A percentile compares a stretch with the other conserved stretches of the same genome.
Evolutionary conservation across 2,888 invertebrate species (phyloP).

Genomic region (Drosophila phalerata): DNA sequence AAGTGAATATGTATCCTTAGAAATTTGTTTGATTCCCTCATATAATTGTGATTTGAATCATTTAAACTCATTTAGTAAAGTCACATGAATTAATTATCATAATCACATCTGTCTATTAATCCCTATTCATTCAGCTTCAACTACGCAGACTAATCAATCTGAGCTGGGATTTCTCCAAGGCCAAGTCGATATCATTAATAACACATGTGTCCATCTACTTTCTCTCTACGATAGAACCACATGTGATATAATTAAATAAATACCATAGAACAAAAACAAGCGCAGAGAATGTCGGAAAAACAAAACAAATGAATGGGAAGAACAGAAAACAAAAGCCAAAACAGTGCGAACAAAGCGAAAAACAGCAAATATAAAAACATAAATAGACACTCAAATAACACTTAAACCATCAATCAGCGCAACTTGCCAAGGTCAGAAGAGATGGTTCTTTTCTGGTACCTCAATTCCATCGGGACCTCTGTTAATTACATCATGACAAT

Average conservation of each 20-base stretch:
- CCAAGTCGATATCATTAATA: slow-evolving; percentile 67
- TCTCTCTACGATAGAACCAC: slow-evolving; percentile 9
- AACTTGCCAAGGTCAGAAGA: slow-evolving; percentile 62
- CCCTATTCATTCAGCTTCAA: slow-evolving; percentile 18
- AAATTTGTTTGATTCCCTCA: background rate
- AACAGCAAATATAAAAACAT: slow-evolving; percentile 28
- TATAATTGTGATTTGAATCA: slow-evolving; percentile 2
- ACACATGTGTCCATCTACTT: slow-evolving; percentile 47
- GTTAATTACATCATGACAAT: slow-evolving; percentile 70
- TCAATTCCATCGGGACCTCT: slow-evolving; percentile 16
- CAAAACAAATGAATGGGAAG: slow-evolving; percentile 3
- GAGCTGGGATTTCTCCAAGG: slow-evolving; percentile 47
- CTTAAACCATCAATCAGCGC: slow-evolving; percentile 75
- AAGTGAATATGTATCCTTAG: background rate
- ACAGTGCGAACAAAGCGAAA: slow-evolving; percentile 16
- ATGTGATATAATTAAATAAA: slow-evolving; percentile 63
- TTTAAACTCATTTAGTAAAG: slow-evolving; percentile 19
- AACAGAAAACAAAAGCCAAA: slow-evolving; percentile 25
- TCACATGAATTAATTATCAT: slow-evolving; percentile 31
- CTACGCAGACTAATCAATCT: slow-evolving; percentile 62
- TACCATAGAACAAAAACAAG: slow-evolving; percentile 7
- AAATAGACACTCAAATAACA: slow-evolving; percentile 72
- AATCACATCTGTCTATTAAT: slow-evolving; percentile 37
- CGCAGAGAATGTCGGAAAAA: slow-evolving; percentile 10
- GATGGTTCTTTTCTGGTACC: slow-evolving; percentile 3